phyloP scores from a whole-genome alignment of 1,140 invertebrate species.

The Drosophila triauraria region DNA sequence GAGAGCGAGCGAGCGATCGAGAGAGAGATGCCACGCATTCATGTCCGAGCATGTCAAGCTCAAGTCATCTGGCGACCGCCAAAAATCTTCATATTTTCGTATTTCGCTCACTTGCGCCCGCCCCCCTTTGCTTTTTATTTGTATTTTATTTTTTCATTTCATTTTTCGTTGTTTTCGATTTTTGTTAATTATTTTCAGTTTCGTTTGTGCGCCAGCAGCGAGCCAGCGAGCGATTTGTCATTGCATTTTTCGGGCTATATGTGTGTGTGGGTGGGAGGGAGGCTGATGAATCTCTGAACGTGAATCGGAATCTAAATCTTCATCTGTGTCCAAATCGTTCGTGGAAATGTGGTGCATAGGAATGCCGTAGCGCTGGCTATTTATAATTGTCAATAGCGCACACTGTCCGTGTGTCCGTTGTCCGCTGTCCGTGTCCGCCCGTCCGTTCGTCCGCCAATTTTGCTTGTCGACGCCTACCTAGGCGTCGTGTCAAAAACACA shows the following conservation, averaged over 20 bases:
- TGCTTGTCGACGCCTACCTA: slow-evolving; percentile 29
- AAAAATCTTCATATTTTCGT: slow-evolving; percentile 54
- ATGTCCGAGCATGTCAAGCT: slow-evolving; percentile 53
- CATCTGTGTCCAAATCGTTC: slow-evolving; percentile 31
- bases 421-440: slow-evolving; percentile 6
- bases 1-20: background rate
- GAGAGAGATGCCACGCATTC: slow-evolving; percentile 39
- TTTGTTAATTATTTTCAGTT: slow-evolving; percentile 49
- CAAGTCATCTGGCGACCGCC: slow-evolving; percentile 51
- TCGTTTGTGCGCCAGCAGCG: slow-evolving; percentile 31
- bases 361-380: slow-evolving; percentile 56
- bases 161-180: slow-evolving; percentile 28
- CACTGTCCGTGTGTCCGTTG: slow-evolving; percentile 9
- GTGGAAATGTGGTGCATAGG: slow-evolving; percentile 57
- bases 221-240: slow-evolving; percentile 38
- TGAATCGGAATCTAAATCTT: slow-evolving; percentile 6
- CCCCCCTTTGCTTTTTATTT: slow-evolving; percentile 5
- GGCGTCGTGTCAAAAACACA: slow-evolving; percentile 75
- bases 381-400: slow-evolving; percentile 71
- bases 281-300: slow-evolving; percentile 19
- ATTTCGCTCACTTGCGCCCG: background rate
- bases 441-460: slow-evolving; percentile 2
- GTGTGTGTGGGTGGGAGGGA: slow-evolving; percentile 5
- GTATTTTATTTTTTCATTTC: slow-evolving; percentile 25
- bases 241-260: slow-evolving; percentile 31